A percentile compares a stretch with the other conserved stretches of the same genome.
phyloP scores from a whole-genome alignment of 1,140 invertebrate species.

The Ceratitis capitata region DNA sequence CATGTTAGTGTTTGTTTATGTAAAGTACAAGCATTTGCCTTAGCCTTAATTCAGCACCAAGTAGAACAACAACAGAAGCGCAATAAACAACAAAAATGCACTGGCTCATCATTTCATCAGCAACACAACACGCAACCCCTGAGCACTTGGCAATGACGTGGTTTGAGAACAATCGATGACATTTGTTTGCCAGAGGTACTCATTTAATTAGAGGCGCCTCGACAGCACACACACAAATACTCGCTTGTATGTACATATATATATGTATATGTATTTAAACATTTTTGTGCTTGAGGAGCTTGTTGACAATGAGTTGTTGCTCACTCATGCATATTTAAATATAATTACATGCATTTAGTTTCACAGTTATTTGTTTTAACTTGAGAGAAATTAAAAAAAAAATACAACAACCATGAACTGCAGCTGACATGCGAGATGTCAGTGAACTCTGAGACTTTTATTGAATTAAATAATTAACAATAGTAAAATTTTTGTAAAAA shows the following conservation, averaged over 20 bases:
- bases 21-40: neutral
- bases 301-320: neutral
- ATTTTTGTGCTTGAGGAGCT: neutral
- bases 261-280: neutral
- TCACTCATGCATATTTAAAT: slow-evolving; percentile 8
- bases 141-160: neutral
- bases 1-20: neutral
- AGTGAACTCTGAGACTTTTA: neutral
- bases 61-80: neutral
- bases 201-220: neutral
- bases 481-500: too few relatives aligned
- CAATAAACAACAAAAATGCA: neutral
- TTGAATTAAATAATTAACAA: too few relatives aligned
- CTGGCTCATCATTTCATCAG: neutral
- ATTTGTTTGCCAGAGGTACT: neutral
- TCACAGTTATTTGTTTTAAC: neutral
- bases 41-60: neutral
- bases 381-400: neutral
- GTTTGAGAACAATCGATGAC: slow-evolving; percentile 9
- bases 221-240: neutral
- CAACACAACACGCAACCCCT: neutral
- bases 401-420: neutral
- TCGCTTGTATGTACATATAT: neutral
- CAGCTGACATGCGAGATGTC: neutral
- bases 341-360: neutral